Evolutionary conservation across 2,888 invertebrate genomes (phyloP).

Genomic region (Netelia fuscicornis): DNA sequence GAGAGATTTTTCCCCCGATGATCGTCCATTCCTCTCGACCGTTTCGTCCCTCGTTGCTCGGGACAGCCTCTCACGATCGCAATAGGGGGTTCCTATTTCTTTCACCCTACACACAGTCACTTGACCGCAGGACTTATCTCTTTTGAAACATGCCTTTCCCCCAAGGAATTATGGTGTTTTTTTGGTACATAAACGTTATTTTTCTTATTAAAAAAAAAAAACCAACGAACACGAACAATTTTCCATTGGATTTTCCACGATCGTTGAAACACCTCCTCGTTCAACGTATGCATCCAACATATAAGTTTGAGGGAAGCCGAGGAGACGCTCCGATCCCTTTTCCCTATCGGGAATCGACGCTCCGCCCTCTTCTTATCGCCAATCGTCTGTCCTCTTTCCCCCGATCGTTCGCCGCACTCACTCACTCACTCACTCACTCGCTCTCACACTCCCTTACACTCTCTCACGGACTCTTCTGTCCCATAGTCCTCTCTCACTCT

Average conservation of each 20-base stretch:
- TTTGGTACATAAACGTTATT: no score
- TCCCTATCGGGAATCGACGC: constrained; percentile 36
- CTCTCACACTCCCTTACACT: constrained; percentile 7
- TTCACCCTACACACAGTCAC: constrained; percentile 23
- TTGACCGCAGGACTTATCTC: constrained; percentile 53
- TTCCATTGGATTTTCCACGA: constrained; percentile 13
- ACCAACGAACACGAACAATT: neutral
- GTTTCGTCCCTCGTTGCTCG: constrained; percentile 29
- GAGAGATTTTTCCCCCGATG: constrained; percentile 1
- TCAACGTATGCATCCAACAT: constrained; percentile 1
- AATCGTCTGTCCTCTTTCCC: constrained; percentile 21
- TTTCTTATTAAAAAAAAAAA: neutral
- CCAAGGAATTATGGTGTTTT: neutral
- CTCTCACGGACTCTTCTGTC: constrained; percentile 9
- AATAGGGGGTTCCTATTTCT: constrained; percentile 23
- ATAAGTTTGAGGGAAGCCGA: neutral
- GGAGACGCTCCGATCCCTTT: constrained; percentile 22
- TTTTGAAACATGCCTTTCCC: neutral
- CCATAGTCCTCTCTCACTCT: constrained; percentile 17
- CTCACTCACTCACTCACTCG: constrained; percentile 7
- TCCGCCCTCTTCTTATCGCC: constrained; percentile 42
- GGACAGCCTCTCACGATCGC: constrained; percentile 45
- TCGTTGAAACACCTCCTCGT: constrained; percentile 27
- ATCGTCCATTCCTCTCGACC: constrained; percentile 42
- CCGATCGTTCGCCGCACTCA: constrained; percentile 1